These are phyloP conservation scores for Malurus melanocephalus DNA, from an alignment of 2,113 vertebrate genomes.

Conservation along the genomic window DNA sequence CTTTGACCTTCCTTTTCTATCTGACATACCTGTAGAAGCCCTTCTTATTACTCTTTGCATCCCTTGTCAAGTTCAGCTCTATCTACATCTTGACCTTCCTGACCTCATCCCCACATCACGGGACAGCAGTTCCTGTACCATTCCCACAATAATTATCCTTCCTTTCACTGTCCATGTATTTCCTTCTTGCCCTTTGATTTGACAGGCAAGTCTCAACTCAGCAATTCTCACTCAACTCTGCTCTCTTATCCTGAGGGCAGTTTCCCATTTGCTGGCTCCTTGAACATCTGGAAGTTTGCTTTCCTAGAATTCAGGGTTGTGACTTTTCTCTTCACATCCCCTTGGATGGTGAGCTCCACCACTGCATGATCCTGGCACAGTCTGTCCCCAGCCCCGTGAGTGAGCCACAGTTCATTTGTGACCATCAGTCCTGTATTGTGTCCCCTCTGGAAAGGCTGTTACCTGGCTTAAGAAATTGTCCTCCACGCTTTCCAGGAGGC, in stretches of 20 bases:
- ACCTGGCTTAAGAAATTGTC: neutral
- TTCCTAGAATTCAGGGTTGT: neutral
- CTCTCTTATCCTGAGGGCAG: neutral
- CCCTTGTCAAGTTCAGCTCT: neutral
- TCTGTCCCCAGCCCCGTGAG: neutral
- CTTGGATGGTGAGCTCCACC: accelerated
- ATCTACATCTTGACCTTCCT: neutral
- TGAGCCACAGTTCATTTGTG: neutral
- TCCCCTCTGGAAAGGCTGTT: neutral
- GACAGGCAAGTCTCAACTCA: neutral
- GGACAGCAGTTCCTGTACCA: neutral
- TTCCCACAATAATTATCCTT: neutral
- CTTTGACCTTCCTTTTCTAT: neutral
- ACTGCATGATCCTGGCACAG: too few species aligned
- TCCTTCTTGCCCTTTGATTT: neutral
- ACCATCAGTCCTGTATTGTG: neutral
- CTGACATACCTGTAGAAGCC: neutral
- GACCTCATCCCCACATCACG: neutral
- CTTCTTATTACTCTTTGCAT: neutral
- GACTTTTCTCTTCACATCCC: neutral
- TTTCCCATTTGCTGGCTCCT: neutral
- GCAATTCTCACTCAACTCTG: neutral
- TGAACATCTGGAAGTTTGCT: neutral
- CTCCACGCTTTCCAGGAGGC: neutral
- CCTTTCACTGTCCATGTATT: neutral